phyloP scores from a whole-genome alignment of 2,888 invertebrate genomes.

The Reticulitermes lucifugus region DNA sequence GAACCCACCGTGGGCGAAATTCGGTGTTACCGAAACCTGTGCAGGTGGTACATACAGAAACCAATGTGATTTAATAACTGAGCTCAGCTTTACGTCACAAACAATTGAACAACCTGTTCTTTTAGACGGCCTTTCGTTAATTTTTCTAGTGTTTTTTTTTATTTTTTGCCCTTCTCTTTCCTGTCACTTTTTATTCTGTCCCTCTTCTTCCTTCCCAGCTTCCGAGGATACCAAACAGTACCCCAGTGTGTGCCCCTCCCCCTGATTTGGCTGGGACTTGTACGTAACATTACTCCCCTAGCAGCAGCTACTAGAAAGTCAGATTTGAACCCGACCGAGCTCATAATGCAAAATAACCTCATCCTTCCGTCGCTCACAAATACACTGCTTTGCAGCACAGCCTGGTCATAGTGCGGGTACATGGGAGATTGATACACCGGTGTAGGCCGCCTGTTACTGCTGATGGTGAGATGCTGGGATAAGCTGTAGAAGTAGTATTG shows the following conservation, averaged over 20 bases:
- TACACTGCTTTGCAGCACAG: background rate
- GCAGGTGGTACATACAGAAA: too few species aligned
- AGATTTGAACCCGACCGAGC: background rate
- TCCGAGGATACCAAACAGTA: too few species aligned
- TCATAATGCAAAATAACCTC: constrained; percentile 19
- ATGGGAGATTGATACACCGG: background rate
- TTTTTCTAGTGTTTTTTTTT: background rate
- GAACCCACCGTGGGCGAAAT: too few species aligned
- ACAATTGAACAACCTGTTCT: too few species aligned
- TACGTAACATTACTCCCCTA: background rate
- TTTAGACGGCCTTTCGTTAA: background rate
- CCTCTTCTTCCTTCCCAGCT: background rate
- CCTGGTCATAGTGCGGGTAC: background rate
- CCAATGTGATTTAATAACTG: too few species aligned
- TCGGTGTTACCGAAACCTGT: too few species aligned
- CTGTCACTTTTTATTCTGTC: background rate
- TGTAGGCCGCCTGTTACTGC: too few species aligned
- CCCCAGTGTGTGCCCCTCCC: background rate
- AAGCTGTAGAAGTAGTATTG: too few species aligned
- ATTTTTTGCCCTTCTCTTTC: background rate
- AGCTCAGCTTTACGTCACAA: too few species aligned
- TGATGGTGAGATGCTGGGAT: too few species aligned
- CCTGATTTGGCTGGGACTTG: background rate
- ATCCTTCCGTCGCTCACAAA: background rate
- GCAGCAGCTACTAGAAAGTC: constrained; percentile 24